Percentiles rank a stretch among this genome's conserved stretches.
Evolutionary conservation across 2,888 invertebrate species (phyloP).

Genomic region (Oscheius sp.): DNA sequence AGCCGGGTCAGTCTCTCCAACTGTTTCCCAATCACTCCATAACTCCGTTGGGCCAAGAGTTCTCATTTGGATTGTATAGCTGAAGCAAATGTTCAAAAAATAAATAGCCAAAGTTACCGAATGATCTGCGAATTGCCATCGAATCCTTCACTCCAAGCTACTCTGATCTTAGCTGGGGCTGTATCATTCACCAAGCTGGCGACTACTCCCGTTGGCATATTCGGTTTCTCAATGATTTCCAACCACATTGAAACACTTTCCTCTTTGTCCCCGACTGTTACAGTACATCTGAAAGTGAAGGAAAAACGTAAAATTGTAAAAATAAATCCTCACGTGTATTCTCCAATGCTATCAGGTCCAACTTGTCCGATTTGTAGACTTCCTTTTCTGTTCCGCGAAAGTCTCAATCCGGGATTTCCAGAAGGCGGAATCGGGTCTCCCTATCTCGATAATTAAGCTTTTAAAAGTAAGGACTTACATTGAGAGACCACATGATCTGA

Average conservation of each 20-base stretch:
- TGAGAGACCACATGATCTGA: constrained; percentile 53
- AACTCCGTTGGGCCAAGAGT: constrained; percentile 78
- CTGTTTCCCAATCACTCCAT: constrained; percentile 67
- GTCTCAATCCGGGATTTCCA: constrained; percentile 48
- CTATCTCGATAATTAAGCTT: constrained; percentile 16
- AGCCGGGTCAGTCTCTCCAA: constrained; percentile 80
- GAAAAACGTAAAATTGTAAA: not conserved
- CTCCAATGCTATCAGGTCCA: constrained; percentile 81
- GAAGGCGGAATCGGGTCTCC: constrained; percentile 37
- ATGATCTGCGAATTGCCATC: constrained; percentile 92
- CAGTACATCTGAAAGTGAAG: constrained; percentile 73
- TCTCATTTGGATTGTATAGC: constrained; percentile 89
- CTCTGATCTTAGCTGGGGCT: constrained; percentile 76
- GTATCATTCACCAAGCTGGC: constrained; percentile 82
- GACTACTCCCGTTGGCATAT: constrained; percentile 86
- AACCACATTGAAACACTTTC: constrained; percentile 79
- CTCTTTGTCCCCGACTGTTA: constrained; percentile 91
- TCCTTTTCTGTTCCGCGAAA: constrained; percentile 45
- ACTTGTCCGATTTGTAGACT: constrained; percentile 72
- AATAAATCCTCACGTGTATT: constrained; percentile 83
- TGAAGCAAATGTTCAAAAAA: constrained; percentile 73
- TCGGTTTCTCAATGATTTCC: constrained; percentile 92
- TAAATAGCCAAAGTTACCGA: constrained; percentile 7
- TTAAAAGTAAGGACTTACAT: constrained; percentile 38
- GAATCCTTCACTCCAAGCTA: constrained; percentile 80